These are phyloP conservation scores for Falco novaeseelandiae DNA, from an alignment of 2,797 vertebrate species.

Conservation along the genomic window DNA sequence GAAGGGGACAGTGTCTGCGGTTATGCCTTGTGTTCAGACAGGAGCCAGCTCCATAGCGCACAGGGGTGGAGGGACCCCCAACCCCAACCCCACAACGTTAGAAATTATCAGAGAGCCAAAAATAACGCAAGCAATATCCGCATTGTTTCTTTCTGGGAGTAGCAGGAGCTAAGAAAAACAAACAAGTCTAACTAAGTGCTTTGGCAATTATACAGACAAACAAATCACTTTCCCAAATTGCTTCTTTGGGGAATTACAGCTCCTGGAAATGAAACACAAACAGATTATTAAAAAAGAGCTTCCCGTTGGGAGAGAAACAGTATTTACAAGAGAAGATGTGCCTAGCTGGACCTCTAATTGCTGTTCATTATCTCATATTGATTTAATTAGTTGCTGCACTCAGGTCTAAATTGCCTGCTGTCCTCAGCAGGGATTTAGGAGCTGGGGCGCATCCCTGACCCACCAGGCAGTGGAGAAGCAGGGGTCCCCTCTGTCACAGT, in stretches of 20 bases:
- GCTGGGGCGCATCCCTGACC: conserved; percentile 62
- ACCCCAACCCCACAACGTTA: fast-evolving
- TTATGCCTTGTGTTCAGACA: fast-evolving
- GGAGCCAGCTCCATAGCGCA: fast-evolving
- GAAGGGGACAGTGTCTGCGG: background rate
- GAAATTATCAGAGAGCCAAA: background rate
- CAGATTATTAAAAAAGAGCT: conserved; percentile 93
- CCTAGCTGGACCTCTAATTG: conserved; percentile 95
- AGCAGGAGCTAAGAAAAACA: conserved; percentile 68
- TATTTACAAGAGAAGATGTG: conserved; percentile 89
- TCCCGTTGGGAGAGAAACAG: conserved; percentile 89
- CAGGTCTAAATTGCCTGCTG: conserved; percentile 88
- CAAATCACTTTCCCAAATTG: conserved; percentile 92
- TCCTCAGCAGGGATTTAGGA: conserved; percentile 81
- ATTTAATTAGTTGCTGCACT: conserved; percentile 96
- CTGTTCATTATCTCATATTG: conserved; percentile 98
- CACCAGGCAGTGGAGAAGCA: background rate
- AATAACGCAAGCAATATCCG: background rate
- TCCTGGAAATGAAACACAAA: conserved; percentile 94
- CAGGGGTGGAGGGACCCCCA: background rate
- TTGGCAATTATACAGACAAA: conserved; percentile 90
- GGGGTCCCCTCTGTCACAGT: background rate
- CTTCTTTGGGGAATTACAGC: conserved; percentile 91
- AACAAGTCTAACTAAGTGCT: conserved; percentile 79
- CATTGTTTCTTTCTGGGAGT: conserved; percentile 29